Evolutionary conservation across 2,888 invertebrate species (phyloP).

Genomic region (Ornithoptera priamus): DNA sequence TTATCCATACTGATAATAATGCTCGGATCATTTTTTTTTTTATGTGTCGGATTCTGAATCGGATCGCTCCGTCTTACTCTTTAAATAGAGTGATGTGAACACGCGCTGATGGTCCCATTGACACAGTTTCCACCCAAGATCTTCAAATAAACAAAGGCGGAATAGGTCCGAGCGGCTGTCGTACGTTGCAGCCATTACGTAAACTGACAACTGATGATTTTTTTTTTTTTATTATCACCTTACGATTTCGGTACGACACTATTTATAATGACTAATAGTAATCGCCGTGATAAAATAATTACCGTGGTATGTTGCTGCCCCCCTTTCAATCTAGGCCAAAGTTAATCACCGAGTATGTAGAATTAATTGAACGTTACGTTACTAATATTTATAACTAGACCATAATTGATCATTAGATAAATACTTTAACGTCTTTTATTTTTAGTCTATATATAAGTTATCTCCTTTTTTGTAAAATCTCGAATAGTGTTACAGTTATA

Average conservation of each 20-base stretch:
- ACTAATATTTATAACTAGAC: too few species aligned
- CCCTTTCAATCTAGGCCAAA: slow-evolving; percentile 39
- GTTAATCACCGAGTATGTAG: slow-evolving; percentile 36
- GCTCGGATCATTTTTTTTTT: background rate
- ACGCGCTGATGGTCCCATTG: slow-evolving; percentile 23
- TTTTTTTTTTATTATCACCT: too few species aligned
- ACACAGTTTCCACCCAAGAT: slow-evolving; percentile 21
- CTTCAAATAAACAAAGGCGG: slow-evolving; percentile 26
- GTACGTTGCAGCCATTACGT: background rate
- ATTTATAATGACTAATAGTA: too few species aligned
- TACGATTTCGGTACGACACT: background rate
- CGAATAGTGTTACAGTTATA: too few species aligned
- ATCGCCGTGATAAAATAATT: slow-evolving; percentile 34
- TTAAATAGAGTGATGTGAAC: slow-evolving; percentile 29
- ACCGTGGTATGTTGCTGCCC: slow-evolving; percentile 39
- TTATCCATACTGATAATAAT: too few species aligned
- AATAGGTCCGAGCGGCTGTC: slow-evolving; percentile 5
- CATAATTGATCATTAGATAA: too few species aligned
- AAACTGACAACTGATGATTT: background rate
- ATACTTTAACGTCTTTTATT: too few species aligned
- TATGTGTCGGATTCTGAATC: background rate
- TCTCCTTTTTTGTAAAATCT: too few species aligned
- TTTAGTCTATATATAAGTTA: too few species aligned
- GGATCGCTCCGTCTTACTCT: slow-evolving; percentile 15
- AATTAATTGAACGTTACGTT: slow-evolving; percentile 33